Conservation (phyloP, 2,888 invertebrate genomes). For the Caprella mutica region DNA sequence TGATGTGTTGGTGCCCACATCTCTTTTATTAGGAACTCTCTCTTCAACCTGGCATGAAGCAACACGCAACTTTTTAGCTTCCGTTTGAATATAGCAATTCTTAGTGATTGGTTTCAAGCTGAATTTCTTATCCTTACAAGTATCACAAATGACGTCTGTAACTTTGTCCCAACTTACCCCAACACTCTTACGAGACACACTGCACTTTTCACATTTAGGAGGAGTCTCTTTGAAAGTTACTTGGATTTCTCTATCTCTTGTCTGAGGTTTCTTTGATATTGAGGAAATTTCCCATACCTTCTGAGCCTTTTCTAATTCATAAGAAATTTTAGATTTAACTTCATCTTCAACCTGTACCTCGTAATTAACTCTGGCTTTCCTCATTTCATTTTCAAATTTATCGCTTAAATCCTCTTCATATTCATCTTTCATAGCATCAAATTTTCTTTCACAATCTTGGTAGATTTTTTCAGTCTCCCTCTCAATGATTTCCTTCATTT, state of each 20-base stretch:
- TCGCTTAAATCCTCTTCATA: no score
- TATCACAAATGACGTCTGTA: slow-evolving; percentile 36
- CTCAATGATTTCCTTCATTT: slow-evolving; percentile 2
- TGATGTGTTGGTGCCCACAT: background rate
- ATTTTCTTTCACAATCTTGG: background rate
- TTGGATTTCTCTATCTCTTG: slow-evolving; percentile 14
- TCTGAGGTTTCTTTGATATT: slow-evolving; percentile 16
- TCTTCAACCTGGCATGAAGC: background rate
- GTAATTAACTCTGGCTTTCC: no score
- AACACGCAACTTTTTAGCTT: background rate
- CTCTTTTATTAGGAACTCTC: background rate
- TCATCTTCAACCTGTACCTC: no score
- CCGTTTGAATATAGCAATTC: background rate
- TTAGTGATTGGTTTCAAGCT: background rate
- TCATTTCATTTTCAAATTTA: background rate
- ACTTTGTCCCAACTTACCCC: slow-evolving; percentile 50
- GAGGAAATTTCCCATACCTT: slow-evolving; percentile 5
- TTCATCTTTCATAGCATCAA: no score
- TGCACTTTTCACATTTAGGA: slow-evolving; percentile 43
- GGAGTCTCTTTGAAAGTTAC: background rate
- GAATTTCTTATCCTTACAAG: slow-evolving; percentile 16
- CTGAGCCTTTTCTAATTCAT: slow-evolving; percentile 4
- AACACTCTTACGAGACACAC: slow-evolving; percentile 45
- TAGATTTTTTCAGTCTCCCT: background rate
- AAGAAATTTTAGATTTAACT: background rate